phyloP scores from a whole-genome alignment of 2,888 invertebrate species.

The Scelioninae gen. 1 region DNA sequence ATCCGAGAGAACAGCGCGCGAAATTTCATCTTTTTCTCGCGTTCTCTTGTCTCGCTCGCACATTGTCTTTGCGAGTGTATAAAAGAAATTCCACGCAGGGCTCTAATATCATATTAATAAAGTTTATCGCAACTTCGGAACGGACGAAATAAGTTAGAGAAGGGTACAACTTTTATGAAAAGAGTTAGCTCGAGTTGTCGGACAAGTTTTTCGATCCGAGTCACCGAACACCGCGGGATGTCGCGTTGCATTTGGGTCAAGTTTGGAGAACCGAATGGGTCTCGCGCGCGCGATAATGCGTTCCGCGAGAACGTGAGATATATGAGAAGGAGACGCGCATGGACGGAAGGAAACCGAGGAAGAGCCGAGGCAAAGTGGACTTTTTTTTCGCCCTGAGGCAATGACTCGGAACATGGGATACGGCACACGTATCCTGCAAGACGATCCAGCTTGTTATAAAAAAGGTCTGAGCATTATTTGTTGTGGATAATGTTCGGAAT shows the following conservation, averaged over 20 bases:
- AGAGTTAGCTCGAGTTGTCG: constrained; percentile 59
- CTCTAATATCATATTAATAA: constrained; percentile 67
- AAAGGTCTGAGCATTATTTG: no score
- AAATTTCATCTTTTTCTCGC: constrained; percentile 43
- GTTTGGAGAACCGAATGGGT: constrained; percentile 37
- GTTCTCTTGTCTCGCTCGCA: not conserved
- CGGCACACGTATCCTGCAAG: no score
- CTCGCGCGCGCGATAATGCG: constrained; percentile 47
- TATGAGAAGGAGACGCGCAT: no score
- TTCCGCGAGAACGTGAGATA: constrained; percentile 30
- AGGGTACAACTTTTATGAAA: constrained; percentile 60
- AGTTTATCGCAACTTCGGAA: constrained; percentile 62
- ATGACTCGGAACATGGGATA: no score
- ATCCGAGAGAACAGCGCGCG: constrained; percentile 39
- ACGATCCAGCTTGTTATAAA: no score
- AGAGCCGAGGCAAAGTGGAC: no score
- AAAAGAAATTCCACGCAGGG: constrained; percentile 48
- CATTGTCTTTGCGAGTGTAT: constrained; percentile 36
- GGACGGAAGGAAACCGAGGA: no score
- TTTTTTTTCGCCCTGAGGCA: no score
- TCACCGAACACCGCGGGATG: constrained; percentile 53
- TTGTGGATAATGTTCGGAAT: no score
- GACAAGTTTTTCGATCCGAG: constrained; percentile 62
- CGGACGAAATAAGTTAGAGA: constrained; percentile 60
- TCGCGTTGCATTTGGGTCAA: constrained; percentile 61